phyloP scores from a whole-genome alignment of 2,888 invertebrate genomes.

The Cremastobaeus sp. region DNA sequence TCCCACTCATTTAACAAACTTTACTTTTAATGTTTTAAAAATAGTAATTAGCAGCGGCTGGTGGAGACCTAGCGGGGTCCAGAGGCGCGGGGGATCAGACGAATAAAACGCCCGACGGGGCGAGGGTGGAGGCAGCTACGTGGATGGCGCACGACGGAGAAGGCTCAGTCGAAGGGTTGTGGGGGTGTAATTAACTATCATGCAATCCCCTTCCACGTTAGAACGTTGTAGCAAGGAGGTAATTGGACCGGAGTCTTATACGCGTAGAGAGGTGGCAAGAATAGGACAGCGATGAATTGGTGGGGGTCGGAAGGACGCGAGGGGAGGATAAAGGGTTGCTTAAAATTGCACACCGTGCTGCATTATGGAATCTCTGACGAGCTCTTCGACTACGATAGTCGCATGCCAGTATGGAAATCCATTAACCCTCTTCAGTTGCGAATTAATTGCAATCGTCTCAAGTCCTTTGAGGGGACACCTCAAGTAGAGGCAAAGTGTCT shows the following conservation, averaged over 20 bases:
- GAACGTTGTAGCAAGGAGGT: conserved; percentile 77
- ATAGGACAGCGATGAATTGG: conserved; percentile 59
- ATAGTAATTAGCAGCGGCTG: conserved; percentile 77
- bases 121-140: conserved; percentile 10
- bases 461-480: conserved; percentile 66
- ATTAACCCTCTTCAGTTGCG: conserved; percentile 75
- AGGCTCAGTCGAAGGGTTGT: conserved; percentile 66
- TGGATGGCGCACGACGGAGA: conserved; percentile 56
- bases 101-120: conserved; percentile 52
- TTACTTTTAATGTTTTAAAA: conserved; percentile 79
- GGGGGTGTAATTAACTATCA: conserved; percentile 78
- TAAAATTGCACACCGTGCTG: conserved; percentile 77
- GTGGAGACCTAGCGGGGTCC: conserved; percentile 65
- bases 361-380: conserved; percentile 77
- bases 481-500: conserved; percentile 48
- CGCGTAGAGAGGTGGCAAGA: conserved; percentile 70
- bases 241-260: conserved; percentile 78
- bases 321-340: conserved; percentile 76
- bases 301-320: conserved; percentile 47
- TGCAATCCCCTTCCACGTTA: conserved; percentile 76
- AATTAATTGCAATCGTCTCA: conserved; percentile 76
- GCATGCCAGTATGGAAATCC: conserved; percentile 75
- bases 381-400: conserved; percentile 72
- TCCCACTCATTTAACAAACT: conserved; percentile 79
- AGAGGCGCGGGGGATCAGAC: conserved; percentile 35